Evolutionary conservation across 2,113 vertebrate genomes (phyloP).

Genomic region (Syrrhaptes paradoxus): DNA sequence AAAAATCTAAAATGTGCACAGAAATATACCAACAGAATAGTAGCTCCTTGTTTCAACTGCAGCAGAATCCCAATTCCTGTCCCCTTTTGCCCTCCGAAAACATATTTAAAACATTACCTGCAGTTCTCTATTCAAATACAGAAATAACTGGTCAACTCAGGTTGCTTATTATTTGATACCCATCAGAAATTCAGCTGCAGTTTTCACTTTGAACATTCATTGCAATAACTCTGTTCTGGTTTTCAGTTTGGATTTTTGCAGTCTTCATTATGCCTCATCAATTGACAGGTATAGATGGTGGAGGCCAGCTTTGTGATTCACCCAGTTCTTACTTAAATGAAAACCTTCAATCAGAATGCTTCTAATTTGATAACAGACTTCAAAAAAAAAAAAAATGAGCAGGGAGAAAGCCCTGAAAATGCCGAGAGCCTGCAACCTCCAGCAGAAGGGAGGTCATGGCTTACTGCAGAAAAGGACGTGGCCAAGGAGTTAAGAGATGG

Average conservation of each 20-base stretch:
- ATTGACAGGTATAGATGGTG: background rate
- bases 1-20: background rate
- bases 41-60: background rate
- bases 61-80: background rate
- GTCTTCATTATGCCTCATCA: background rate
- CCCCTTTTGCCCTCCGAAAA: background rate
- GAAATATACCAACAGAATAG: background rate
- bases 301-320: background rate
- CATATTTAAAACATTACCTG: background rate
- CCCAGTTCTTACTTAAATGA: background rate
- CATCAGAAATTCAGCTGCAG: background rate
- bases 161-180: background rate
- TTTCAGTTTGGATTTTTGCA: background rate
- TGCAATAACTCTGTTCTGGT: background rate
- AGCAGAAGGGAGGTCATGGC: background rate
- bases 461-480: background rate
- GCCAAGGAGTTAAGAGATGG: background rate
- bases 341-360: background rate
- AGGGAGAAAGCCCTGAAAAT: background rate
- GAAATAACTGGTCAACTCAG: background rate
- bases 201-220: background rate
- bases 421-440: background rate
- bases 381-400: background rate
- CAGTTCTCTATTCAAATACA: background rate
- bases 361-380: background rate